Conservation (phyloP, 2,888 invertebrate genomes). For the Euclidia mi region DNA sequence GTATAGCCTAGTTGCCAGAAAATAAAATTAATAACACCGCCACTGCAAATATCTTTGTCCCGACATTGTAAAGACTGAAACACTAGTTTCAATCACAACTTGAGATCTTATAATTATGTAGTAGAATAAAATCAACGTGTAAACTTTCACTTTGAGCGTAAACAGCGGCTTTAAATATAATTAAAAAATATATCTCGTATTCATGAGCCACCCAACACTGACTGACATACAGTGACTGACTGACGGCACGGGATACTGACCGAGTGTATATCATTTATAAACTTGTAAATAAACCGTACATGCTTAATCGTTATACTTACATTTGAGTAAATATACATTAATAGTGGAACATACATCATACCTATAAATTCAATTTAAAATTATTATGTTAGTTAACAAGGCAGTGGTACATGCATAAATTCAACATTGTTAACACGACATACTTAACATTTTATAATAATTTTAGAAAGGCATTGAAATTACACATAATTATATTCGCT, state of each 20-base stretch:
- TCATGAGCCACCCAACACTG: slow-evolving; percentile 11
- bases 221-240: too few species aligned
- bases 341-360: slow-evolving; percentile 71
- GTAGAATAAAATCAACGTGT: slow-evolving; percentile 42
- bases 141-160: slow-evolving; percentile 57
- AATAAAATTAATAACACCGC: slow-evolving; percentile 8
- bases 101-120: slow-evolving; percentile 37
- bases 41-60: slow-evolving; percentile 16
- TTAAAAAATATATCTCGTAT: slow-evolving; percentile 49
- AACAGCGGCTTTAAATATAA: slow-evolving; percentile 56
- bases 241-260: slow-evolving; percentile 15
- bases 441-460: slow-evolving; percentile 63
- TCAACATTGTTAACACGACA: slow-evolving; percentile 67
- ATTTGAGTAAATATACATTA: slow-evolving; percentile 62
- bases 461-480: slow-evolving; percentile 61
- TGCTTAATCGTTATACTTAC: slow-evolving; percentile 54
- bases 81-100: slow-evolving; percentile 23
- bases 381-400: slow-evolving; percentile 77
- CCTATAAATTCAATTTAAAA: slow-evolving; percentile 69
- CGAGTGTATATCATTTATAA: slow-evolving; percentile 39
- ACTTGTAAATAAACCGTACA: slow-evolving; percentile 57
- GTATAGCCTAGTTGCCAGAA: too few species aligned
- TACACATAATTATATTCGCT: slow-evolving; percentile 40
- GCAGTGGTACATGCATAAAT: slow-evolving; percentile 81
- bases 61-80: slow-evolving; percentile 23